phyloP scores from a whole-genome alignment of 2,113 vertebrate species.

The Mormoops blainvillei region DNA sequence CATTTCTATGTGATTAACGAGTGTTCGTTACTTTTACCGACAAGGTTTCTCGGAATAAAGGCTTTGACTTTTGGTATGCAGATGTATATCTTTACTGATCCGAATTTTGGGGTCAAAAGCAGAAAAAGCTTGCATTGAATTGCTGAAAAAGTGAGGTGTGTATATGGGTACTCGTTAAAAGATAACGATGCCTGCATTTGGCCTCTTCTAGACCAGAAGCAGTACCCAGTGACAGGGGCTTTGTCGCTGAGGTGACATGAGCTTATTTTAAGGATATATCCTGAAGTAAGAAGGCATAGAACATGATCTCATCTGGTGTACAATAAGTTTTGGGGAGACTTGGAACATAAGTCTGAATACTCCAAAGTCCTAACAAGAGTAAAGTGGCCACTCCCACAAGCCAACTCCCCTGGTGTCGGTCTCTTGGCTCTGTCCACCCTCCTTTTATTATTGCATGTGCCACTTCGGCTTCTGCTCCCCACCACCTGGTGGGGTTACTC shows the following conservation, averaged over 20 bases:
- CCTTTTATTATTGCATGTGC: neutral
- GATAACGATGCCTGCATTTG: neutral
- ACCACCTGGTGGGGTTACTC: fast-evolving
- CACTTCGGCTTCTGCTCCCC: neutral
- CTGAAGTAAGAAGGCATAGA: neutral
- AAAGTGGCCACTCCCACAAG: neutral
- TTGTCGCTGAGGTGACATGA: neutral
- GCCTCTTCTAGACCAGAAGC: neutral
- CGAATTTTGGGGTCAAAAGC: neutral
- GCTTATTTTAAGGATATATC: neutral
- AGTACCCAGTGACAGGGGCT: neutral
- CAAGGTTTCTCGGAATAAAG: neutral
- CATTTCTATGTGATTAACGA: neutral
- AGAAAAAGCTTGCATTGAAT: neutral
- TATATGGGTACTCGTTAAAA: neutral
- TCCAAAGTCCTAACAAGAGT: neutral
- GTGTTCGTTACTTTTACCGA: neutral
- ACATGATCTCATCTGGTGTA: neutral
- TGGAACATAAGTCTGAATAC: neutral
- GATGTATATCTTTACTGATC: neutral
- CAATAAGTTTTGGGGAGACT: neutral
- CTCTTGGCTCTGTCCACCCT: neutral
- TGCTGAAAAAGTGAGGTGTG: neutral
- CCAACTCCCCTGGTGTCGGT: neutral
- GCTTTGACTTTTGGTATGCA: neutral